A percentile compares a stretch with the other conserved stretches of the same genome.
phyloP scores from a whole-genome alignment of 2,888 invertebrate species.

The Aleiodes testaceus region DNA sequence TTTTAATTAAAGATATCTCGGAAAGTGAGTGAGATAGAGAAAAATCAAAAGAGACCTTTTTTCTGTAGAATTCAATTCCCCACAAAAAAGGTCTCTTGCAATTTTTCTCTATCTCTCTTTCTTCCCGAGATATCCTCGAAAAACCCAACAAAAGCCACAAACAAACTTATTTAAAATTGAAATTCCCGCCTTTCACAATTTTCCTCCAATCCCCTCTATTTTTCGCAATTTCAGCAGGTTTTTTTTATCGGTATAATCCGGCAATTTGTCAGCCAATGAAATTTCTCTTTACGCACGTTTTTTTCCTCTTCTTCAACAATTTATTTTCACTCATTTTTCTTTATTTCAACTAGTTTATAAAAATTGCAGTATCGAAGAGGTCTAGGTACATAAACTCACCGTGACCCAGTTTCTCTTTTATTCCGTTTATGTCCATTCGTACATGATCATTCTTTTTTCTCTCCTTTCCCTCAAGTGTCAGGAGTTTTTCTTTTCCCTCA shows the following conservation, averaged over 20 bases:
- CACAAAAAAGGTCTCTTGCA: too few species aligned
- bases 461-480: neutral
- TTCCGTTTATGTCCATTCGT: slow-evolving; percentile 16
- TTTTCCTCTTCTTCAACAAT: too few species aligned
- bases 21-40: neutral
- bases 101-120: too few species aligned
- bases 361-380: neutral
- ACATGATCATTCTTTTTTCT: slow-evolving; percentile 11
- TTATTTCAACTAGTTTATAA: neutral
- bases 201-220: neutral
- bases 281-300: too few species aligned
- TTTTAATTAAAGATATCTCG: neutral
- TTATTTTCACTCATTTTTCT: too few species aligned
- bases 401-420: slow-evolving; percentile 32
- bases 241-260: slow-evolving; percentile 18
- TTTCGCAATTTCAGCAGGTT: slow-evolving; percentile 4
- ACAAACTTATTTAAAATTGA: too few species aligned
- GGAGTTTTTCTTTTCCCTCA: slow-evolving; percentile 4
- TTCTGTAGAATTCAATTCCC: too few species aligned
- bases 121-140: too few species aligned
- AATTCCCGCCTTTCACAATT: neutral
- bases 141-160: too few species aligned
- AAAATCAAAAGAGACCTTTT: too few species aligned
- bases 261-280: neutral
- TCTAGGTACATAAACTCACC: slow-evolving; percentile 23